A percentile compares a stretch with the other conserved stretches of the same genome.
phyloP scores from a whole-genome alignment of 2,113 vertebrate genomes.

The Lanius collurio region DNA sequence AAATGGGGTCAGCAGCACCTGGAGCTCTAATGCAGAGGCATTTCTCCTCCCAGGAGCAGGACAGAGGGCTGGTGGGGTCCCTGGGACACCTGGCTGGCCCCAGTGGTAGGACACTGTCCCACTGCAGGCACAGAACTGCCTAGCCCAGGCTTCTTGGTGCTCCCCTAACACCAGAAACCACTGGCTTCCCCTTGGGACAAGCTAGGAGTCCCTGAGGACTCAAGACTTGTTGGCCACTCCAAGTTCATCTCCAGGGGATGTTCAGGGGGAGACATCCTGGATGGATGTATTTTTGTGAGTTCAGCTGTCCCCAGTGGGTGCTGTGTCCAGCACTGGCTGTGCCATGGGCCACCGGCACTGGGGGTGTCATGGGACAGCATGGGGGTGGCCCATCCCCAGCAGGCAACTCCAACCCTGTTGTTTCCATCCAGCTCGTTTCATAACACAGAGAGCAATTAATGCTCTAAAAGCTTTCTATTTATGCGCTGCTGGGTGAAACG shows the following conservation, averaged over 20 bases:
- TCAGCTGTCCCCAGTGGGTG: rapidly evolving
- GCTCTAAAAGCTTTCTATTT: constrained; percentile 61
- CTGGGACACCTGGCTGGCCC: neutral
- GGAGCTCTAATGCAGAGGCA: neutral
- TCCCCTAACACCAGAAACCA: neutral
- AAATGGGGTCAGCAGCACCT: neutral
- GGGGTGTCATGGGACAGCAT: neutral
- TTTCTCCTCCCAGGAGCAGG: neutral
- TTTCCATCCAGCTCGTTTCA: constrained; percentile 44
- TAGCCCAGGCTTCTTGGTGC: too few relatives aligned
- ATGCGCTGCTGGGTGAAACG: constrained; percentile 45
- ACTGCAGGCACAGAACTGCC: neutral
- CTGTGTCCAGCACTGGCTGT: neutral
- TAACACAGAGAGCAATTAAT: constrained; percentile 58
- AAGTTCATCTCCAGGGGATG: neutral
- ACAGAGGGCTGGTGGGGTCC: neutral
- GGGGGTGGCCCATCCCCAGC: neutral
- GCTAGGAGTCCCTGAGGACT: rapidly evolving
- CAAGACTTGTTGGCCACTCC: rapidly evolving
- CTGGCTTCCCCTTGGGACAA: neutral
- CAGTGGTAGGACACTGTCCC: neutral
- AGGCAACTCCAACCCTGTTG: constrained; percentile 22
- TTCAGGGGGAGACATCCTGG: neutral
- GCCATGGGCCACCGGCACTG: neutral
- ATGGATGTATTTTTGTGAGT: neutral